A percentile compares a stretch with the other conserved stretches of the same genome.
These are phyloP conservation scores for Progne subis DNA, from an alignment of 2,113 vertebrate genomes.

Conservation along the genomic window DNA sequence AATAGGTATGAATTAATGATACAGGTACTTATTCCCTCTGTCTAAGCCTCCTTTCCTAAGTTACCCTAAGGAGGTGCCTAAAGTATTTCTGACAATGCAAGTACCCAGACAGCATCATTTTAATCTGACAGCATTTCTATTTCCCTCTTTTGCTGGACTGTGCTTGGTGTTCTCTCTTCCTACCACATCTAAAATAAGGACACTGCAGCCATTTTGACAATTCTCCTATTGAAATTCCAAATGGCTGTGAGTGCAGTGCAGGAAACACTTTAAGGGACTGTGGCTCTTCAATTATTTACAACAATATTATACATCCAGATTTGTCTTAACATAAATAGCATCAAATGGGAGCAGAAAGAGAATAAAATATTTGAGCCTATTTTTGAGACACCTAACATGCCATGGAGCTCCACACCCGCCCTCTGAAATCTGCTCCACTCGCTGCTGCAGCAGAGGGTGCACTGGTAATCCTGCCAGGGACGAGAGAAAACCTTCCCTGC, in stretches of 20 bases:
- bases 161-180: conserved; percentile 14
- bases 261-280: conserved; percentile 21
- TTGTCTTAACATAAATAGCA: conserved; percentile 53
- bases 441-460: neutral
- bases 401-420: neutral
- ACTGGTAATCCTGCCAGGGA: neutral
- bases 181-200: conserved; percentile 44
- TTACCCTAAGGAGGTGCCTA: neutral
- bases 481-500: neutral
- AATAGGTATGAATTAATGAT: neutral
- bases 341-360: conserved; percentile 18
- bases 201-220: neutral
- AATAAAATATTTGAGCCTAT: conserved; percentile 36
- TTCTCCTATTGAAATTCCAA: conserved; percentile 2
- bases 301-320: conserved; percentile 15
- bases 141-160: neutral
- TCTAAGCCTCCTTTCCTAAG: neutral
- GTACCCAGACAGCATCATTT: neutral
- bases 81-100: neutral
- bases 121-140: neutral
- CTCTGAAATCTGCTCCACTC: neutral
- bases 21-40: neutral
- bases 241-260: neutral
- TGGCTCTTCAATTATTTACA: conserved; percentile 54
- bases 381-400: conserved; percentile 24